Base-by-base conservation (phyloP, 1,140 invertebrate genomes). In the Drosophila pachea region DNA sequence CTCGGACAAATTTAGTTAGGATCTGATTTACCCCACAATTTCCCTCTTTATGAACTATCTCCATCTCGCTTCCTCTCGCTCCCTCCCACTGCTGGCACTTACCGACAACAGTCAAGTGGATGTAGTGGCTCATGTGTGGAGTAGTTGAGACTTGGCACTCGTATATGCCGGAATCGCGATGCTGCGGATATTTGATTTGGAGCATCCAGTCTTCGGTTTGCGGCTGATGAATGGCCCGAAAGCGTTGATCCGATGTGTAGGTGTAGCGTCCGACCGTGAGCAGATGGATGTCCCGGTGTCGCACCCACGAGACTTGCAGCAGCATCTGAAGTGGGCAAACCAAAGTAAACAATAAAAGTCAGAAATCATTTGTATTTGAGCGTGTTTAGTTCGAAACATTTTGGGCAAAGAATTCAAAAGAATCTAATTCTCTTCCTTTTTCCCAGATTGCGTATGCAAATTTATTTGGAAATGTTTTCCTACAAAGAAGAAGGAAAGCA, bases 71-170 rank as follows among this genome's bases (percentile, higher is more conserved):
- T 2, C n/a, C 38, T 16, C 36, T 12, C 40, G 2, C 40, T 16
- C 5, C 6, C 12, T 43, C 7, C 6, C 5, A 1, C 4, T 43
- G 4, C 12, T 7, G 40, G 12, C 54, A 95, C 95, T 95, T 90
- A 96, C 95, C 95, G 74, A 96, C 94, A 59, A 97, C 95, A 81
- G 94, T 94, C 71, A 97, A 92, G 90, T 95, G 94, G 84, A 97
- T 94, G 84, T 95, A 95, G 89, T 96, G 95, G 86, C 94, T 95
- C 92, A 95, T 95, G 77, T 96, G 95, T 11, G 95, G 95, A 4
- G 95, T 95, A 33, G 96, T 97, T 65, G 94, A 95, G 76, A 97
- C 94, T 90, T 97, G 96, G 90, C 96, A 97, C 91, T 97, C 96
- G 90, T 97, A 97, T 68, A 95, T 94, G 67, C 94, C 94, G 4